Conservation (phyloP, 2,113 vertebrate species). For the Callopanchax toddi region DNA sequence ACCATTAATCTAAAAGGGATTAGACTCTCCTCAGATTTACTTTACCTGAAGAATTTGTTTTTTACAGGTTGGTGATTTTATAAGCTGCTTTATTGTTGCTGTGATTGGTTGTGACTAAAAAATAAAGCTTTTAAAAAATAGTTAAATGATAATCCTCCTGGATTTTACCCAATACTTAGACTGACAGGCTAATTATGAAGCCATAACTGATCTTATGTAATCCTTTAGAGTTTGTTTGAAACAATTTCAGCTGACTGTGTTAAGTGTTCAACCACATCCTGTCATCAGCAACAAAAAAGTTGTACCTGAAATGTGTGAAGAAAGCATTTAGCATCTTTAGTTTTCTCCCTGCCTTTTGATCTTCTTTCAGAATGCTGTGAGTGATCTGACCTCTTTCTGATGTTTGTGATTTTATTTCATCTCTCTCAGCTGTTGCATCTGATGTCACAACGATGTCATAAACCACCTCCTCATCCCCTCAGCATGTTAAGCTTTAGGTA, state of each 20-base stretch:
- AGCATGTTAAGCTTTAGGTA: background rate
- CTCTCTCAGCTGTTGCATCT: conserved; percentile 7
- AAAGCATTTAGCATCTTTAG: background rate
- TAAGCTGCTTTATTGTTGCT: conserved; percentile 20
- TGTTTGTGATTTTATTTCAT: background rate
- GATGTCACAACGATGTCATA: conserved; percentile 33
- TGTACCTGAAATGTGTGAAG: background rate
- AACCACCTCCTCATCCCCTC: background rate
- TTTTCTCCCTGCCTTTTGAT: conserved; percentile 13
- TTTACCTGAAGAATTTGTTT: conserved; percentile 46
- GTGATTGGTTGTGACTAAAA: background rate
- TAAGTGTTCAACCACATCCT: conserved; percentile 2
- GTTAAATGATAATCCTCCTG: background rate
- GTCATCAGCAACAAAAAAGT: background rate
- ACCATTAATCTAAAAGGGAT: conserved; percentile 45
- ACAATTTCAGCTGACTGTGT: background rate
- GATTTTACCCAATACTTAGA: too few species aligned
- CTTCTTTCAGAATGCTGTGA: background rate
- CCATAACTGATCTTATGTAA: background rate
- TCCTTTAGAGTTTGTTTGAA: background rate
- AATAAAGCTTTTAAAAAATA: conserved; percentile 1
- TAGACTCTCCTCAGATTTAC: conserved; percentile 34
- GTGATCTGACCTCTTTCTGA: background rate
- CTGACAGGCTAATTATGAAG: background rate
- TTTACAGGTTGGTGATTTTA: conserved; percentile 6